These are phyloP conservation scores for Cairina moschata DNA, from an alignment of 2,113 vertebrate species.

Conservation along the genomic window DNA sequence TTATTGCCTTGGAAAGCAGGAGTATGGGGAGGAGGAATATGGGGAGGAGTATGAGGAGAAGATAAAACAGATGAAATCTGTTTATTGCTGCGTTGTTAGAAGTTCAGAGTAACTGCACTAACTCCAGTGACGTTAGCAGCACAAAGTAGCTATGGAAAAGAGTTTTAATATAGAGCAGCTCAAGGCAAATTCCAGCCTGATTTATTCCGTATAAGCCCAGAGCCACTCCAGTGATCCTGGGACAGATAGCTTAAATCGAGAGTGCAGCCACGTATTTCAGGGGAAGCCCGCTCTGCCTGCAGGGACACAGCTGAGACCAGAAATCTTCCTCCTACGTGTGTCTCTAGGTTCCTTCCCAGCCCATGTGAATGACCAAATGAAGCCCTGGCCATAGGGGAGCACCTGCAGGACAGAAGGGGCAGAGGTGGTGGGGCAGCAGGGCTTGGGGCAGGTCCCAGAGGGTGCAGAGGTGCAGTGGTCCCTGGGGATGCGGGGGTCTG, in stretches of 20 bases:
- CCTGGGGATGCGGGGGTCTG: background rate
- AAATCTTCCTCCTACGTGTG: background rate
- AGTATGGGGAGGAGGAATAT: background rate
- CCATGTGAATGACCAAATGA: background rate
- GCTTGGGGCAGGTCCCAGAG: background rate
- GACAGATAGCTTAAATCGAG: background rate
- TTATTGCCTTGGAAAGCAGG: slow-evolving; percentile 24
- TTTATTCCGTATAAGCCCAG: background rate
- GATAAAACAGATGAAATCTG: background rate
- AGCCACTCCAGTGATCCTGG: background rate
- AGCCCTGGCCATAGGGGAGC: background rate
- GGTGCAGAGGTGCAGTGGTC: background rate
- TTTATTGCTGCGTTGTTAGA: background rate
- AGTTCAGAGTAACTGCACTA: background rate
- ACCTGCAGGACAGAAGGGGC: background rate
- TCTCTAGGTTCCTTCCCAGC: background rate
- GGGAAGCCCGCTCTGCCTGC: background rate
- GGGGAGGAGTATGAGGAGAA: background rate
- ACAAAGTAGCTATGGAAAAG: background rate
- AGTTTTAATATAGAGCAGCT: background rate
- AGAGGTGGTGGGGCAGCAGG: background rate
- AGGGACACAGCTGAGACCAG: background rate
- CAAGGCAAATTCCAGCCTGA: background rate
- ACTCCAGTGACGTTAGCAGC: background rate
- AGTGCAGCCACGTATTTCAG: background rate